Conservation (phyloP, 2,797 vertebrate genomes). For the Catharus ustulatus region DNA sequence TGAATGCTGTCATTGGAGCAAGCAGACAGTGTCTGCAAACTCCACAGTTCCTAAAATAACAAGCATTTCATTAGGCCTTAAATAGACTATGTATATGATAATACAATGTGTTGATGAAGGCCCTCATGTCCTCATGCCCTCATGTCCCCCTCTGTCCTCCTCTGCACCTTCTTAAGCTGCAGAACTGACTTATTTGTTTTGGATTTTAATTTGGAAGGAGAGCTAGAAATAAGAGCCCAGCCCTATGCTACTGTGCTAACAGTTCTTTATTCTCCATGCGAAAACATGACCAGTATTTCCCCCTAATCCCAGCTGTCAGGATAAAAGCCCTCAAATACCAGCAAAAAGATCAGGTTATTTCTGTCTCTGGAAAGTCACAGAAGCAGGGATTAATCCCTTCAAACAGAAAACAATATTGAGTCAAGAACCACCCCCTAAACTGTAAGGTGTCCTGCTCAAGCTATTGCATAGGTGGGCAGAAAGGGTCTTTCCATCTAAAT, state of each 20-base stretch:
- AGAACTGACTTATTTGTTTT: background rate
- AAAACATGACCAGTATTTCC: background rate
- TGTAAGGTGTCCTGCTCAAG: background rate
- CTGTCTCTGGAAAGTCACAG: background rate
- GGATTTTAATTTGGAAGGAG: background rate
- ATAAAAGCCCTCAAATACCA: background rate
- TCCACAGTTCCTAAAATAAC: background rate
- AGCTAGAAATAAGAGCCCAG: background rate
- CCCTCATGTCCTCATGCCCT: background rate
- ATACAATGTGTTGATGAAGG: background rate
- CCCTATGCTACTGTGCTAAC: background rate
- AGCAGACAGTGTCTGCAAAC: background rate
- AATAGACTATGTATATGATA: background rate
- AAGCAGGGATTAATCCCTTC: background rate
- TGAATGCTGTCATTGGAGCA: rapidly evolving
- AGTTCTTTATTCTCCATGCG: background rate
- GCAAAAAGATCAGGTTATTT: background rate
- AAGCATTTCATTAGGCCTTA: background rate
- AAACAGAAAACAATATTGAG: background rate
- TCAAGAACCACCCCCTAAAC: background rate
- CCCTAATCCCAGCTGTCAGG: background rate
- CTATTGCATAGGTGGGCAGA: background rate
- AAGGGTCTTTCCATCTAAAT: background rate
- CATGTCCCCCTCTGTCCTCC: background rate
- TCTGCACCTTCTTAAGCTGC: background rate